Conservation (phyloP, 2,797 vertebrate genomes). For the Gadopsis bispinosus region DNA sequence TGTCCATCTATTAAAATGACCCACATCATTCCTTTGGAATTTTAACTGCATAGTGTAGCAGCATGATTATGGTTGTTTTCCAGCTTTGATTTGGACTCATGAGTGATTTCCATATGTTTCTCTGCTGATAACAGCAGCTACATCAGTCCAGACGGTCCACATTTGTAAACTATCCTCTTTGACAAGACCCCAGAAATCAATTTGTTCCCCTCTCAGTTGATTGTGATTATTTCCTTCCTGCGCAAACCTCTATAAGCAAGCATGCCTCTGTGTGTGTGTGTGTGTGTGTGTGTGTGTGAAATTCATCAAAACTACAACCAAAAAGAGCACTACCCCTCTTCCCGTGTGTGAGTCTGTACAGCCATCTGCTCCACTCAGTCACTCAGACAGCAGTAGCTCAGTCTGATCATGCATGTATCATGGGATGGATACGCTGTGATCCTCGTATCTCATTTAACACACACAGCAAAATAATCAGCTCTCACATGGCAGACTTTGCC, state of each 20-base stretch:
- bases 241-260: neutral
- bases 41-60: neutral
- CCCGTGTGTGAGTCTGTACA: slow-evolving; percentile 11
- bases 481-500: slow-evolving; percentile 4
- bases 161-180: slow-evolving; percentile 50
- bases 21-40: slow-evolving; percentile 2
- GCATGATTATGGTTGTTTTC: slow-evolving; percentile 4
- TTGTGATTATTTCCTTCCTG: slow-evolving; percentile 39
- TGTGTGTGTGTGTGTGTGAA: slow-evolving; percentile 1
- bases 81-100: slow-evolving; percentile 24
- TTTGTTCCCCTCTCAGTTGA: slow-evolving; percentile 48
- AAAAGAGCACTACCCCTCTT: neutral
- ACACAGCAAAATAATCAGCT: slow-evolving; percentile 19
- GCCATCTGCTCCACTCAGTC: slow-evolving; percentile 5
- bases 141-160: slow-evolving; percentile 16
- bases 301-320: slow-evolving; percentile 6
- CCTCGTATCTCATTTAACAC: slow-evolving; percentile 24
- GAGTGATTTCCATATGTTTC: slow-evolving; percentile 35
- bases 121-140: slow-evolving; percentile 47
- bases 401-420: slow-evolving; percentile 9
- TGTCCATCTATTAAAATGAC: neutral
- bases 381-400: neutral
- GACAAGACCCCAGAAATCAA: slow-evolving; percentile 51
- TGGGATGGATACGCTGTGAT: slow-evolving; percentile 12
- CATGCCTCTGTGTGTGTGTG: neutral